These are phyloP conservation scores for Neofelis nebulosa DNA, from an alignment of 2,113 vertebrate genomes.

Conservation along the genomic window DNA sequence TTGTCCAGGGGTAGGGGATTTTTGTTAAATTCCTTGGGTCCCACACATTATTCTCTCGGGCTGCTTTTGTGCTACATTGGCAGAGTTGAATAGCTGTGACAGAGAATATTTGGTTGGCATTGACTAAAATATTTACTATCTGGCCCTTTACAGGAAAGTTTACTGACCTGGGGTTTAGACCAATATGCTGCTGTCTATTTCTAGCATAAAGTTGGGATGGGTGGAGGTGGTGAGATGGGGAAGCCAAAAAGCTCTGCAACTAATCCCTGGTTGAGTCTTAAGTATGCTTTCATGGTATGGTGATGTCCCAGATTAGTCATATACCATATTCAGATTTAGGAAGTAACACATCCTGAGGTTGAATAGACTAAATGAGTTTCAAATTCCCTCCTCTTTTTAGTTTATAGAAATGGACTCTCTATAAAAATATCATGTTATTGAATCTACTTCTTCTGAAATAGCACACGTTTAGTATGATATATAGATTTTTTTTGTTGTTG, in stretches of 20 bases:
- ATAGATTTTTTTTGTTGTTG: not conserved
- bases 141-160: not conserved
- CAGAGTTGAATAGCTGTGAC: not conserved
- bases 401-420: conserved; percentile 6
- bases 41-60: not conserved
- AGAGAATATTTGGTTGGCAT: not conserved
- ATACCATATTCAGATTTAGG: conserved; percentile 11
- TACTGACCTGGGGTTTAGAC: not conserved
- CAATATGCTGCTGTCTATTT: not conserved
- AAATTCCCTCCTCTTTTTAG: not conserved
- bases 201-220: not conserved
- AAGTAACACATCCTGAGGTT: not conserved
- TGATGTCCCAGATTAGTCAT: not conserved
- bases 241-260: not conserved
- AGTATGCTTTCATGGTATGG: not conserved
- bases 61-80: not conserved
- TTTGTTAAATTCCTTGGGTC: no score
- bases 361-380: conserved; percentile 27
- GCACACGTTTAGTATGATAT: not conserved
- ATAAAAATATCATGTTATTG: conserved; percentile 32
- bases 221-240: not conserved
- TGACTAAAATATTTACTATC: not conserved
- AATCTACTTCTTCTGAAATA: conserved; percentile 33
- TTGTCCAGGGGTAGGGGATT: no score
- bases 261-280: not conserved